Base-by-base conservation (phyloP, 2,888 invertebrate species). In the Acleris holmiana region DNA sequence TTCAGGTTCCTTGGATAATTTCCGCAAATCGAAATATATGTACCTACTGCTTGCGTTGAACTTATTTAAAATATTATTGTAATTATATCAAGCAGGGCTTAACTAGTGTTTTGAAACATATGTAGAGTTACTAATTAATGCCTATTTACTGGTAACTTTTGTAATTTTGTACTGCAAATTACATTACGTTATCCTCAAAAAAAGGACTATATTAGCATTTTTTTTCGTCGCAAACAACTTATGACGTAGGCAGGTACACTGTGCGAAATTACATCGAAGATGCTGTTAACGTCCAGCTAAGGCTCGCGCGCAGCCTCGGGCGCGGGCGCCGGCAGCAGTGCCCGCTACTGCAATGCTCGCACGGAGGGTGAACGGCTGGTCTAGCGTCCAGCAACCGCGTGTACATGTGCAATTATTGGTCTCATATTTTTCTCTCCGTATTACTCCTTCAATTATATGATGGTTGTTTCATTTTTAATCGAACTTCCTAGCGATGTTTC, bases 401-500 rank as follows among this genome's bases (percentile, higher is more conserved):
- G 74, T 62, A 65, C 49, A 58, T 50, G 40, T 48, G 68, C 63
- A 69, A 74, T 74, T 73, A 69, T 44, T 44, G 46, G 53, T 35
- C 59, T 50, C 68, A 67, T 65, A 68, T 68, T 71, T 70, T 72
- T 68, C 69, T 63, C 68, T 60, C 58, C 41, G 61, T 64, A 67
- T 68, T 68, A 6, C 6, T 23, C 59, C 67, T 61, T 53, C 67
- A 61, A 67, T 67, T 69, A 68, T 44, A 54, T 29, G 54, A 29
- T 64, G 67, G 69, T 70, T 70, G 67, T 69, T 69, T 70, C 60
- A 71, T 70, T 70, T 62, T 62, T 49, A 35, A 49, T 41, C 49
- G n/a, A 55, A 49, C 55, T 55, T 55, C 61, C 55, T 55, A 47
- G 10, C 41, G 29, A 13, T 55, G 41, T 29, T 23, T 49, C 35